phyloP scores from a whole-genome alignment of 2,113 vertebrate genomes.

The Alethe castanea region DNA sequence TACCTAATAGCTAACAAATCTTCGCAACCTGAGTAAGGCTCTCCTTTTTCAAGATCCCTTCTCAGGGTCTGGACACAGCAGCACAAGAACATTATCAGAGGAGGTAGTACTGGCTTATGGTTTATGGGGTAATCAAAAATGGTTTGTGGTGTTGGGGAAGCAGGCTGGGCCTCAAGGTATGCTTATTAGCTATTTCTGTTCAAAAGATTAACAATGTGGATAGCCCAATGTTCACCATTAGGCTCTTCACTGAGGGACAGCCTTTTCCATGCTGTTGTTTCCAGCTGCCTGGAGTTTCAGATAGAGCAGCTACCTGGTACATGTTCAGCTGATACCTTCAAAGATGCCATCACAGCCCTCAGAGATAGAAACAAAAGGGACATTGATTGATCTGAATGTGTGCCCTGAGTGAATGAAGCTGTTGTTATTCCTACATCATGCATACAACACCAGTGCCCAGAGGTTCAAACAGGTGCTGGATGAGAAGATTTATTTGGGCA shows the following conservation, averaged over 20 bases:
- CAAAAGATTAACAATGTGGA: neutral
- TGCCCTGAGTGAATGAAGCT: neutral
- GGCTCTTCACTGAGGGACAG: neutral
- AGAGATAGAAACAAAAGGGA: neutral
- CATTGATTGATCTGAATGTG: neutral
- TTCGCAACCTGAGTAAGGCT: neutral
- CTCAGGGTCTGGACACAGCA: neutral
- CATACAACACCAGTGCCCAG: accelerated
- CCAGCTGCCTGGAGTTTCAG: neutral
- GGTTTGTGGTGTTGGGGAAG: neutral
- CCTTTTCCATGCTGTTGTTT: neutral
- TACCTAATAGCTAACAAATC: neutral
- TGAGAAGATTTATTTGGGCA: neutral
- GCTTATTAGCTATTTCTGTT: neutral
- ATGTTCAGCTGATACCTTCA: neutral
- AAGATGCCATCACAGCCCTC: neutral
- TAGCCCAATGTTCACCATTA: neutral
- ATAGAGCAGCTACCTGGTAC: neutral
- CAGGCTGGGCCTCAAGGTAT: neutral
- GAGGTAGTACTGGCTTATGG: neutral
- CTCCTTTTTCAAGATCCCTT: neutral
- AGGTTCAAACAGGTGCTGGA: neutral
- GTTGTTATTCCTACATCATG: neutral
- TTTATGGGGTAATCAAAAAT: neutral
- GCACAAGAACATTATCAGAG: neutral